A percentile compares a stretch with the other conserved stretches of the same genome.
These are phyloP conservation scores for Rhodophaea formosa DNA, from an alignment of 2,888 invertebrate species.

Conservation along the genomic window DNA sequence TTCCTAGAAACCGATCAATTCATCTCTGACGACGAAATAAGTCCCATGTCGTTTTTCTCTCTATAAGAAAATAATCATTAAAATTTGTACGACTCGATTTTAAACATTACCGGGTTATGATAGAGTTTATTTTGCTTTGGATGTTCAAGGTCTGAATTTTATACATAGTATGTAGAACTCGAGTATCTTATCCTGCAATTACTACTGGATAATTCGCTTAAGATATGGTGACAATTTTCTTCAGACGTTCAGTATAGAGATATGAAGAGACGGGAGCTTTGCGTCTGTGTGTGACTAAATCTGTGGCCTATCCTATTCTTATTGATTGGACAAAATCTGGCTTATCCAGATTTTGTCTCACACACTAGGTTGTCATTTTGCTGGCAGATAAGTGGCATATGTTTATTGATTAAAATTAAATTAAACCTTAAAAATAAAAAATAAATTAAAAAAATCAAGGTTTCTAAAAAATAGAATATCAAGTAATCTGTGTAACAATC, in stretches of 20 bases:
- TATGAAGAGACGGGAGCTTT: constrained; percentile 28
- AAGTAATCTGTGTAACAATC: too few species aligned
- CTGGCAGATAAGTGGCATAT: too few species aligned
- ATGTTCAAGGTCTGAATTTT: constrained; percentile 23
- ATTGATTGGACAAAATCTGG: too few species aligned
- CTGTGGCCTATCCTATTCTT: too few species aligned
- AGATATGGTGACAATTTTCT: constrained; percentile 61
- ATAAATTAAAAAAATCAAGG: too few species aligned
- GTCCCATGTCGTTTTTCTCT: constrained; percentile 47
- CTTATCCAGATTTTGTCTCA: too few species aligned
- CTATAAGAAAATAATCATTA: constrained; percentile 33
- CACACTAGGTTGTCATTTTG: too few species aligned
- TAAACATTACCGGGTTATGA: constrained; percentile 21
- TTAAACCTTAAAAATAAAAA: too few species aligned
- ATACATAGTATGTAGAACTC: constrained; percentile 37
- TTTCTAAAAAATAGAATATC: too few species aligned
- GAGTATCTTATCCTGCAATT: constrained; percentile 61
- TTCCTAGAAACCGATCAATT: constrained; percentile 67
- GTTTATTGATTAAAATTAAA: too few species aligned
- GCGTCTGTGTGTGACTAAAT: not conserved
- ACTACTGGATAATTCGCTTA: constrained; percentile 54
- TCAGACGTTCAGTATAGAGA: constrained; percentile 37
- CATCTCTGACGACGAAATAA: constrained; percentile 48
- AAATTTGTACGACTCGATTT: constrained; percentile 19
- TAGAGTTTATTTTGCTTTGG: constrained; percentile 34